Evolutionary conservation across 2,797 vertebrate genomes (phyloP).

Genomic region (Parauchenoglanis ngamensis): DNA sequence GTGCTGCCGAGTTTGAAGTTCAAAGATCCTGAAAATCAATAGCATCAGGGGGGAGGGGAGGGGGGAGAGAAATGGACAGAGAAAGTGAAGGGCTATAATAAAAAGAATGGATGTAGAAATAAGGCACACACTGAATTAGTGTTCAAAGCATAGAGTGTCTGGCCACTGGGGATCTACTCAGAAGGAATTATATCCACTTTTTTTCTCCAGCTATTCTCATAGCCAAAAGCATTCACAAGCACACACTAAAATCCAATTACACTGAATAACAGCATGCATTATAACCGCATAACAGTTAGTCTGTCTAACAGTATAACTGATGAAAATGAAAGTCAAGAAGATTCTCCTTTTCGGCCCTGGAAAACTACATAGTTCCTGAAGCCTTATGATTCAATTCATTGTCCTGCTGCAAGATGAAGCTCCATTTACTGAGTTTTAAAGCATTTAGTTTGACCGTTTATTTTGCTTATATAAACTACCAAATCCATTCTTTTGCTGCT

Average conservation of each 20-base stretch:
- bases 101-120: slow-evolving; percentile 46
- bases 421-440: slow-evolving; percentile 11
- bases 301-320: slow-evolving; percentile 32
- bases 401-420: slow-evolving; percentile 11
- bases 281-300: slow-evolving; percentile 32
- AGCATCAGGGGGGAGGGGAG: slow-evolving; percentile 30
- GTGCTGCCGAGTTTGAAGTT: slow-evolving; percentile 53
- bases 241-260: slow-evolving; percentile 46
- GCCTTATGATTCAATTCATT: slow-evolving; percentile 12
- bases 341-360: slow-evolving; percentile 5
- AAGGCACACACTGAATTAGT: slow-evolving; percentile 51
- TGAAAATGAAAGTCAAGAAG: slow-evolving; percentile 32
- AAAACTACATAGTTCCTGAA: neutral
- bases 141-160: slow-evolving; percentile 48
- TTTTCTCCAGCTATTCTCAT: slow-evolving; percentile 36
- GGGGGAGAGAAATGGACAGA: slow-evolving; percentile 44
- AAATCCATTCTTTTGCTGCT: neutral
- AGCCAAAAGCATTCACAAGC: slow-evolving; percentile 28
- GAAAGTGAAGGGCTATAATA: slow-evolving; percentile 47
- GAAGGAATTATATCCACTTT: slow-evolving; percentile 46
- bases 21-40: slow-evolving; percentile 58
- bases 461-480: neutral
- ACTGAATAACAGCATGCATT: slow-evolving; percentile 39
- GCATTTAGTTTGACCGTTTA: neutral
- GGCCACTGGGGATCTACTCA: slow-evolving; percentile 46